Conservation (phyloP, 2,797 vertebrate genomes). For the Sphenodon punctatus region DNA sequence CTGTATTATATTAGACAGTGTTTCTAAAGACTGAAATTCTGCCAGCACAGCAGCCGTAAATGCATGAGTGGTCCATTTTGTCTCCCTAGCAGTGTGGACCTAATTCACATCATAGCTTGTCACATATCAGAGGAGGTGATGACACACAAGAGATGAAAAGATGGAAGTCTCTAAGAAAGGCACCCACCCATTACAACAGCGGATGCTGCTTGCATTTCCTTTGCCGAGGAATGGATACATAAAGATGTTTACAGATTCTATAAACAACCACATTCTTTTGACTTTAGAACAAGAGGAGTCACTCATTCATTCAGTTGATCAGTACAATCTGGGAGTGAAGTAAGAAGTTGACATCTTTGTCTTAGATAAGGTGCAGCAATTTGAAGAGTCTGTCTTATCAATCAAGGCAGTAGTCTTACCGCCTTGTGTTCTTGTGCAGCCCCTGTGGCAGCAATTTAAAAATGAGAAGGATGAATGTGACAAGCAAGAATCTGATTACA, state of each 20-base stretch:
- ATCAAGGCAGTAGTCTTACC: accelerated
- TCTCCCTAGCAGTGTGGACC: background rate
- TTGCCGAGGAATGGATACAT: background rate
- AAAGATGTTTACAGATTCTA: background rate
- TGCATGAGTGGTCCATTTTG: background rate
- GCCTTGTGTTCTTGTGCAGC: background rate
- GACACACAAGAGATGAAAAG: background rate
- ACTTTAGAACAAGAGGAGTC: background rate
- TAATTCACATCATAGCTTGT: background rate
- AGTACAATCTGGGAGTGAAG: background rate
- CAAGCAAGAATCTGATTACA: background rate
- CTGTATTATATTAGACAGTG: background rate
- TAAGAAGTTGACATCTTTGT: background rate
- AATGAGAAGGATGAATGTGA: constrained; percentile 19
- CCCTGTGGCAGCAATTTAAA: background rate
- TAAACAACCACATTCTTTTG: background rate
- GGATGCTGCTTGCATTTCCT: background rate
- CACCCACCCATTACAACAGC: background rate
- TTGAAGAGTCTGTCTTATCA: background rate
- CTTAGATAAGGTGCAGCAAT: background rate
- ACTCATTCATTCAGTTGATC: background rate
- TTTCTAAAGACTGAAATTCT: background rate
- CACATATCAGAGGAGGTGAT: background rate
- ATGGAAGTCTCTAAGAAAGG: accelerated
- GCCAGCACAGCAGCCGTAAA: too few relatives aligned